These are phyloP conservation scores for Hystrix brachyura DNA, from an alignment of 2,113 vertebrate genomes.

Conservation along the genomic window DNA sequence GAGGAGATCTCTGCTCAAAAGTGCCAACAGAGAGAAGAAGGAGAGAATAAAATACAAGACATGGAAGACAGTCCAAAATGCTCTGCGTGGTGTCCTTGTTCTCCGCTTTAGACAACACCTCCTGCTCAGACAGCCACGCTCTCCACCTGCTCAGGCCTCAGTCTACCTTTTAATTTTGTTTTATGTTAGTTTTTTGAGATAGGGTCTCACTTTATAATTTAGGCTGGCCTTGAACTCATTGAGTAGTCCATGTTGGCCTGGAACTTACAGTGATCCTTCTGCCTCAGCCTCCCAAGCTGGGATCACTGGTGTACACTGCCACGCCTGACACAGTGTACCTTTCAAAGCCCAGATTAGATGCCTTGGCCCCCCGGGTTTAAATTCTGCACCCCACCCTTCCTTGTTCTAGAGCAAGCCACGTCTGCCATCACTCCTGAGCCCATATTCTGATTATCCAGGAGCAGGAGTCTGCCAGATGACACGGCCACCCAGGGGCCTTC, in stretches of 20 bases:
- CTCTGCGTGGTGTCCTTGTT: accelerated
- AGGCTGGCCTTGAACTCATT: neutral
- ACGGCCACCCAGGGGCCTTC: neutral
- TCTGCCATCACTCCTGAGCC: neutral
- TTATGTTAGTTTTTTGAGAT: neutral
- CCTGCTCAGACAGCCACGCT: neutral
- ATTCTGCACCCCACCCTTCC: neutral
- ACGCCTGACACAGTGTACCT: too few species aligned
- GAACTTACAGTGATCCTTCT: neutral
- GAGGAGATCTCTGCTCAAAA: neutral
- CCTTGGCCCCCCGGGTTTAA: neutral
- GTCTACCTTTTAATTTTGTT: neutral
- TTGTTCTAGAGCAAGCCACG: neutral
- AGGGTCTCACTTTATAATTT: too few species aligned
- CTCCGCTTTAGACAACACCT: too few species aligned
- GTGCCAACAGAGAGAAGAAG: neutral
- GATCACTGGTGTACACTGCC: neutral
- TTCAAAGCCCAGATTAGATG: neutral
- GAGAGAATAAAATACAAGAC: accelerated
- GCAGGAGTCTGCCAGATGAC: neutral
- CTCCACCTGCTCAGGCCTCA: neutral
- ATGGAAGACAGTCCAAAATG: accelerated
- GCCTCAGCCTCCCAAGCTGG: neutral
- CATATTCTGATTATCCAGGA: neutral
- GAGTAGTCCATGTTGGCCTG: neutral